Percentiles rank a stretch among this genome's conserved stretches.
These are phyloP conservation scores for Dichetophora obliterata DNA, from an alignment of 2,888 invertebrate species.

Conservation along the genomic window DNA sequence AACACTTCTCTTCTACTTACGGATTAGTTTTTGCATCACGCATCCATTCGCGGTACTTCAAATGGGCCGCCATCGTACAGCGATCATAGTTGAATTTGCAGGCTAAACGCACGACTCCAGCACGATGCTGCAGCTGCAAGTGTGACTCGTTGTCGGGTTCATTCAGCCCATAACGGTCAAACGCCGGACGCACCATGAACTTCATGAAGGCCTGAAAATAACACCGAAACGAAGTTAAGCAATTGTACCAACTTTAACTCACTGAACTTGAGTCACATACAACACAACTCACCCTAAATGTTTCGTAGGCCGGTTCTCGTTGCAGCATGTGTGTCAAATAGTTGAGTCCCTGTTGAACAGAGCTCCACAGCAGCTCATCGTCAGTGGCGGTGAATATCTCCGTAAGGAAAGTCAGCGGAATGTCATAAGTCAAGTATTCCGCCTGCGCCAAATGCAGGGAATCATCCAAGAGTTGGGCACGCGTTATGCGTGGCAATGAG, in stretches of 20 bases:
- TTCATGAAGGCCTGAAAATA: slow-evolving; percentile 66
- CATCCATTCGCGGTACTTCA: slow-evolving; percentile 72
- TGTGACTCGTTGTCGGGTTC: slow-evolving; percentile 71
- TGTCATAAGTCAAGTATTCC: slow-evolving; percentile 73
- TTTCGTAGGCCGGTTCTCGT: slow-evolving; percentile 74
- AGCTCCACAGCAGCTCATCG: slow-evolving; percentile 75
- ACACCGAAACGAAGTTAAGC: not conserved
- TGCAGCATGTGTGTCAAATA: slow-evolving; percentile 74
- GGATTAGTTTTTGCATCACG: slow-evolving; percentile 70
- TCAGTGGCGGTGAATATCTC: slow-evolving; percentile 70
- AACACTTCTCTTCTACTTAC: slow-evolving; percentile 62
- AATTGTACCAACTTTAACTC: not conserved
- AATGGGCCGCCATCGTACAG: slow-evolving; percentile 71
- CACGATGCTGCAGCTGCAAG: slow-evolving; percentile 71
- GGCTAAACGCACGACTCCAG: slow-evolving; percentile 72
- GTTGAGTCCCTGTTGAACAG: slow-evolving; percentile 73
- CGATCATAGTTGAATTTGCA: slow-evolving; percentile 72
- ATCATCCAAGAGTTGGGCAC: slow-evolving; percentile 81
- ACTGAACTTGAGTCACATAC: too few species aligned
- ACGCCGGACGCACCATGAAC: slow-evolving; percentile 68
- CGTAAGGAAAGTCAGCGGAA: slow-evolving; percentile 72
- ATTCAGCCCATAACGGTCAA: slow-evolving; percentile 70
- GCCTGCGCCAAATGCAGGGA: slow-evolving; percentile 74
- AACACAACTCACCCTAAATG: slow-evolving; percentile 72
- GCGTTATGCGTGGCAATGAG: slow-evolving; percentile 73